Conservation (phyloP, 2,888 invertebrate species). For the Tuta absoluta region DNA sequence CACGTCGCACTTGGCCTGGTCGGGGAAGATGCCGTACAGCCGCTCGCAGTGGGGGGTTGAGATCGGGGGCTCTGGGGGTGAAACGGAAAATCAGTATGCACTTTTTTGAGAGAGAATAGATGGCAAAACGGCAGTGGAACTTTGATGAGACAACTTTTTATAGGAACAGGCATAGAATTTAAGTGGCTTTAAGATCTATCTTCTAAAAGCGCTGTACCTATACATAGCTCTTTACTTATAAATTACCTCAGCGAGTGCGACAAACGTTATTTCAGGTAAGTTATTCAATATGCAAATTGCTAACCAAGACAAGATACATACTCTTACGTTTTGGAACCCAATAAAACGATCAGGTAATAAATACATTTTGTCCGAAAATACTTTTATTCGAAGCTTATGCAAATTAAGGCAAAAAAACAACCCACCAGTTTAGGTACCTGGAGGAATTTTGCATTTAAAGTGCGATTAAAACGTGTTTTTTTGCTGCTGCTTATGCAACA, state of each 20-base stretch:
- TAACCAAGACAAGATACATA: no score
- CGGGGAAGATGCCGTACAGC: conserved; percentile 95
- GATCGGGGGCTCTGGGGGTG: conserved; percentile 88
- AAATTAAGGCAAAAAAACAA: not conserved
- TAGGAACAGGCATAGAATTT: no score
- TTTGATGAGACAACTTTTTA: not conserved
- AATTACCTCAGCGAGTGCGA: no score
- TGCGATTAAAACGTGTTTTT: not conserved
- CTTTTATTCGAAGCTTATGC: conserved; percentile 4
- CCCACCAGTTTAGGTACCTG: not conserved
- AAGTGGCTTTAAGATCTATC: no score
- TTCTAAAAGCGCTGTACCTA: no score
- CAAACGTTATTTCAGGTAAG: no score
- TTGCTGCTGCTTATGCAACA: not conserved
- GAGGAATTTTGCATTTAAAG: not conserved
- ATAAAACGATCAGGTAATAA: not conserved
- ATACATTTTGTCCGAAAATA: not conserved
- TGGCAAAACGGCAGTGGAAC: no score
- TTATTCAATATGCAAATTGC: not conserved
- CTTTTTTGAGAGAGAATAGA: no score
- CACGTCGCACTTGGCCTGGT: conserved; percentile 92
- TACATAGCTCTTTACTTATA: no score
- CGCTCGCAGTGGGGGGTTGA: conserved; percentile 91
- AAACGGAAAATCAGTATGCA: not conserved
- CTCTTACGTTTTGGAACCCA: no score